A percentile compares a stretch with the other conserved stretches of the same genome.
Conservation (phyloP, 2,888 invertebrate species). For the Endotricha flammealis region DNA sequence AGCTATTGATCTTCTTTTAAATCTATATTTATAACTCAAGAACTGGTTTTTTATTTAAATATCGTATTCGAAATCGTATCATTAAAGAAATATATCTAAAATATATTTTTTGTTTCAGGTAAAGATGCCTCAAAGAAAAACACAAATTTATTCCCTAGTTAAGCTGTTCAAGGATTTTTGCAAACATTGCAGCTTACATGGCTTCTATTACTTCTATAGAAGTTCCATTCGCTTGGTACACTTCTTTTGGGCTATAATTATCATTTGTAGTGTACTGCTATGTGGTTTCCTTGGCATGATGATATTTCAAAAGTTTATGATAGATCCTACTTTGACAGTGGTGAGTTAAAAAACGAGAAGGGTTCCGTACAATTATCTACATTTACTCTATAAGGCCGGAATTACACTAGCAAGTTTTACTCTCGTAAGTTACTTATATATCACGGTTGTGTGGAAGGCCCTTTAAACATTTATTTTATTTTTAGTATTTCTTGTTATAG, state of each 20-base stretch:
- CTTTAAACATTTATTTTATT: too few species aligned
- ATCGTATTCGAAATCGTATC: too few species aligned
- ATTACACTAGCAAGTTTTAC: too few species aligned
- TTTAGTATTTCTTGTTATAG: too few species aligned
- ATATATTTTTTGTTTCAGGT: background rate
- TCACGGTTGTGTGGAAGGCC: too few species aligned
- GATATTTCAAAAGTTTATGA: constrained; percentile 56
- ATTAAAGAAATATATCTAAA: too few species aligned
- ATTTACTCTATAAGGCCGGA: too few species aligned
- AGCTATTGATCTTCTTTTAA: too few species aligned
- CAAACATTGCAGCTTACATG: constrained; percentile 51
- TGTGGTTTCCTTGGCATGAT: constrained; percentile 53
- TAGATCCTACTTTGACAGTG: constrained; percentile 62
- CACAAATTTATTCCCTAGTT: background rate
- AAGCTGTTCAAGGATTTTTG: constrained; percentile 35
- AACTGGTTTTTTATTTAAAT: too few species aligned
- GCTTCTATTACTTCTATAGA: constrained; percentile 47
- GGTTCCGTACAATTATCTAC: background rate
- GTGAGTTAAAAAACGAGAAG: constrained; percentile 37
- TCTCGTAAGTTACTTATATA: too few species aligned
- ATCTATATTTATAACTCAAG: too few species aligned
- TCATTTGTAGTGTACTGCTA: constrained; percentile 36
- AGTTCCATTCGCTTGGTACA: constrained; percentile 28
- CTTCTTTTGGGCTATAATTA: constrained; percentile 38
- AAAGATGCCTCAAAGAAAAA: background rate